A percentile compares a stretch with the other conserved stretches of the same genome.
Evolutionary conservation across 2,797 vertebrate genomes (phyloP).

Genomic region (Falco concolor): DNA sequence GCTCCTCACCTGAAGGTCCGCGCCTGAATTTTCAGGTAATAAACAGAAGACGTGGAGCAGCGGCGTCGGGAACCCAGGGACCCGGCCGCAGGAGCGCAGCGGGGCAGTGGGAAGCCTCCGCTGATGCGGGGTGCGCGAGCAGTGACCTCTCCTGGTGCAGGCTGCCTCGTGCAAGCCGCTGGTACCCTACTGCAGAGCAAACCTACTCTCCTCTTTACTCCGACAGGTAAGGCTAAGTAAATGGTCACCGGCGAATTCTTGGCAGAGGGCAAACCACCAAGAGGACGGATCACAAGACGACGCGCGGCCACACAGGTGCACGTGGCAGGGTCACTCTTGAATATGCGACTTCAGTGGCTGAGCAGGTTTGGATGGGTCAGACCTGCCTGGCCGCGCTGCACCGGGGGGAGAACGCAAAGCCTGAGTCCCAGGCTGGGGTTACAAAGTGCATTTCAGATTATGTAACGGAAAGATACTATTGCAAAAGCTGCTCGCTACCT

Average conservation of each 20-base stretch:
- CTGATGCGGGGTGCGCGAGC: rapidly evolving
- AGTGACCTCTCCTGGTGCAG: not conserved
- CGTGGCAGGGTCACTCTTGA: not conserved
- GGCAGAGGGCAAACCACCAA: not conserved
- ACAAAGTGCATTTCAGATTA: not conserved
- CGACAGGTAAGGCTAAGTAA: not conserved
- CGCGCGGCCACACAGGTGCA: rapidly evolving
- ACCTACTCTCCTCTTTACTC: not conserved
- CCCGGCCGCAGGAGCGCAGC: too few relatives aligned
- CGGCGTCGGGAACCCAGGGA: not conserved
- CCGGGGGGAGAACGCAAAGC: rapidly evolving
- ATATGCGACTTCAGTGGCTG: rapidly evolving
- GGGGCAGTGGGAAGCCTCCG: not conserved
- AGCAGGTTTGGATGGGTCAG: not conserved
- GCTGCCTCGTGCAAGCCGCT: not conserved
- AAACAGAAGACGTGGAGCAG: rapidly evolving
- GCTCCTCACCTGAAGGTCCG: not conserved
- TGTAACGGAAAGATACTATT: rapidly evolving
- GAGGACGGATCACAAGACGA: not conserved
- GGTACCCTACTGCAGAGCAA: not conserved
- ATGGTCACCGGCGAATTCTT: rapidly evolving
- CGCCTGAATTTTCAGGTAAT: too few relatives aligned
- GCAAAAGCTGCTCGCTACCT: not conserved
- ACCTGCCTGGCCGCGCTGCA: rapidly evolving
- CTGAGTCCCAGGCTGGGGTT: rapidly evolving